phyloP scores from a whole-genome alignment of 2,888 invertebrate genomes.

The Nezara viridula region DNA sequence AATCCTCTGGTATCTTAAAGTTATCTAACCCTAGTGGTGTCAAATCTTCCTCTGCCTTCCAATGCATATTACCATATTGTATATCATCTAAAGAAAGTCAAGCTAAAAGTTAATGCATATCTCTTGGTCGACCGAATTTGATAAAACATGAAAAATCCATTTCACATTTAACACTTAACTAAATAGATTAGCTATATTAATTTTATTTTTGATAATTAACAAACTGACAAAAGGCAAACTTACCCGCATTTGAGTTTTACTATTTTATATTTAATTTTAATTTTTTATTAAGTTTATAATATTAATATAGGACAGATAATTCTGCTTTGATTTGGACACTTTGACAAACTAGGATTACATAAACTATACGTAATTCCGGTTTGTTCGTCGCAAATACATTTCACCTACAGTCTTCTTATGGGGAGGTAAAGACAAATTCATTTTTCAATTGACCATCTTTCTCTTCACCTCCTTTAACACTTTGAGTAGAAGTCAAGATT shows the following conservation, averaged over 20 bases:
- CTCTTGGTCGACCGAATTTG: constrained; percentile 18
- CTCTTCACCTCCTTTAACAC: neutral
- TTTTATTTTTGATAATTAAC: constrained; percentile 53
- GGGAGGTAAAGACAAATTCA: constrained; percentile 20
- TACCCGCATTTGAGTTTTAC: constrained; percentile 59
- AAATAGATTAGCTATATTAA: constrained; percentile 16
- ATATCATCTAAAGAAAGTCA: constrained; percentile 35
- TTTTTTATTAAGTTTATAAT: constrained; percentile 24
- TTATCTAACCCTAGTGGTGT: constrained; percentile 48
- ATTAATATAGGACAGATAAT: constrained; percentile 58
- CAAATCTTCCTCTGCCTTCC: constrained; percentile 5
- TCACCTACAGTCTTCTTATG: constrained; percentile 52
- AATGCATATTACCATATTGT: constrained; percentile 8
- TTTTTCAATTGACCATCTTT: constrained; percentile 42
- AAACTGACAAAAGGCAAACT: constrained; percentile 58
- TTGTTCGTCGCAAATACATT: constrained; percentile 7
- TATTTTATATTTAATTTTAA: constrained; percentile 51
- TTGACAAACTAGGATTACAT: constrained; percentile 21
- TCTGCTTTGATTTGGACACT: constrained; percentile 34
- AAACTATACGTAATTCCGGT: neutral
- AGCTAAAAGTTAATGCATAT: constrained; percentile 1
- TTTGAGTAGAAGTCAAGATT: neutral
- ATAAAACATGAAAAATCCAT: neutral
- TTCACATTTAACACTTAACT: constrained; percentile 38
- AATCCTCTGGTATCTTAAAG: neutral